These are phyloP conservation scores for Bubo scandiacus DNA, from an alignment of 2,113 vertebrate species.

Conservation along the genomic window DNA sequence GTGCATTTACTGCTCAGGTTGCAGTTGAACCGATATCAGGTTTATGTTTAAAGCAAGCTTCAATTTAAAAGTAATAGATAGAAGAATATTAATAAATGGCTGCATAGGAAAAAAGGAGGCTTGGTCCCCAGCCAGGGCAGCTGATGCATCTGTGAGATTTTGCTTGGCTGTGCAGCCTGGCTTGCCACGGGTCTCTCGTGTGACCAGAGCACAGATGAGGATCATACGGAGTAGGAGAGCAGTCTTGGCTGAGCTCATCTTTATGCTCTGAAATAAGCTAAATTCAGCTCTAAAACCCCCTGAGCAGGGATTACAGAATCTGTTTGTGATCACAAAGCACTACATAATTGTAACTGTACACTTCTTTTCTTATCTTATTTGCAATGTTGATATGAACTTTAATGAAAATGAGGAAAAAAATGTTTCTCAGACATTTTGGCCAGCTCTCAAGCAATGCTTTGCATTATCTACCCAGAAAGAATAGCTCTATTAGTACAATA, in stretches of 20 bases:
- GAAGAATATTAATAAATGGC: conserved; percentile 18
- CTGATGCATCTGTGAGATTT: conserved; percentile 4
- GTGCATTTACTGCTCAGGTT: neutral
- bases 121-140: conserved; percentile 31
- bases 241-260: conserved; percentile 23
- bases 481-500: conserved; percentile 15
- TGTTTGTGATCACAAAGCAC: conserved; percentile 41
- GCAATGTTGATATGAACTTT: conserved; percentile 39
- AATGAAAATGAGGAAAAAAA: neutral
- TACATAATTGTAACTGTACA: conserved; percentile 39
- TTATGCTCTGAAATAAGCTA: conserved; percentile 12
- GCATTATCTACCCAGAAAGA: conserved; percentile 33
- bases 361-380: conserved; percentile 57
- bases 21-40: neutral
- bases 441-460: conserved; percentile 35
- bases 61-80: neutral
- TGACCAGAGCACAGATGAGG: conserved; percentile 8
- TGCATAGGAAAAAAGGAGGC: neutral
- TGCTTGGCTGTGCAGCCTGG: neutral
- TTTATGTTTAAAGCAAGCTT: neutral
- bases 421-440: conserved; percentile 16
- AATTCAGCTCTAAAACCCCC: conserved; percentile 48
- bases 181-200: neutral
- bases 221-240: neutral
- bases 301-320: conserved; percentile 44